Evolutionary conservation across 2,113 vertebrate genomes (phyloP).

Genomic region (Typhlomys cinereus): DNA sequence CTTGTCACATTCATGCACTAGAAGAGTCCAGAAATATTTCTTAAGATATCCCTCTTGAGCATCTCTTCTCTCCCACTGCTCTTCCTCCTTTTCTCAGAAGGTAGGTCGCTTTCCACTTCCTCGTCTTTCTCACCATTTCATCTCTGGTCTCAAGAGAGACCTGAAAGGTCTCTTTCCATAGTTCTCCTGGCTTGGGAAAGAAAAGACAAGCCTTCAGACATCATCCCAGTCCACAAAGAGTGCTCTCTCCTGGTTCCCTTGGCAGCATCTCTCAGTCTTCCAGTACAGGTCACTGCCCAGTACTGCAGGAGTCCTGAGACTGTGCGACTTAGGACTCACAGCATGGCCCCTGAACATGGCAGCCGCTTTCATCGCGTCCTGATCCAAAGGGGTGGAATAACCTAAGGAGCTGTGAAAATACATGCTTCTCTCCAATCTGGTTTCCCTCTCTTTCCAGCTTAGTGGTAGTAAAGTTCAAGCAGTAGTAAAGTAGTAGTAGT

Average conservation of each 20-base stretch:
- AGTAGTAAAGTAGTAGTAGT: no score
- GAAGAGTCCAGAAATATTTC: neutral
- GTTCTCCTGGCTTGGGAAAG: neutral
- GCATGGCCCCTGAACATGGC: constrained; percentile 65
- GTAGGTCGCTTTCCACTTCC: neutral
- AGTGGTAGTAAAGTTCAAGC: constrained; percentile 51
- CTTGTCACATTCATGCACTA: neutral
- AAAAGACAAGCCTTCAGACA: constrained; percentile 72
- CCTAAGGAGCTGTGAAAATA: constrained; percentile 59
- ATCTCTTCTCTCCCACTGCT: neutral
- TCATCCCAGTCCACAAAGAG: constrained; percentile 72
- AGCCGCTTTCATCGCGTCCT: constrained; percentile 77
- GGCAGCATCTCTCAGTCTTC: constrained; percentile 44
- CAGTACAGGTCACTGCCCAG: constrained; percentile 55
- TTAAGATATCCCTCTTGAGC: neutral
- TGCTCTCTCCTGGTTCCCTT: constrained; percentile 54
- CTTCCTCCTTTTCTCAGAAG: neutral
- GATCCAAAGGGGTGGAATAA: constrained; percentile 41
- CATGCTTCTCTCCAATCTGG: constrained; percentile 81
- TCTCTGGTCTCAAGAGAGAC: neutral
- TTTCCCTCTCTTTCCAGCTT: constrained; percentile 63
- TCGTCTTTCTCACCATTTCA: neutral
- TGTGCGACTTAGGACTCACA: constrained; percentile 80
- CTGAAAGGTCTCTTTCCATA: neutral
- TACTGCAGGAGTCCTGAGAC: constrained; percentile 82